phyloP scores from a whole-genome alignment of 2,797 vertebrate genomes.

The Oreochromis grahami region DNA sequence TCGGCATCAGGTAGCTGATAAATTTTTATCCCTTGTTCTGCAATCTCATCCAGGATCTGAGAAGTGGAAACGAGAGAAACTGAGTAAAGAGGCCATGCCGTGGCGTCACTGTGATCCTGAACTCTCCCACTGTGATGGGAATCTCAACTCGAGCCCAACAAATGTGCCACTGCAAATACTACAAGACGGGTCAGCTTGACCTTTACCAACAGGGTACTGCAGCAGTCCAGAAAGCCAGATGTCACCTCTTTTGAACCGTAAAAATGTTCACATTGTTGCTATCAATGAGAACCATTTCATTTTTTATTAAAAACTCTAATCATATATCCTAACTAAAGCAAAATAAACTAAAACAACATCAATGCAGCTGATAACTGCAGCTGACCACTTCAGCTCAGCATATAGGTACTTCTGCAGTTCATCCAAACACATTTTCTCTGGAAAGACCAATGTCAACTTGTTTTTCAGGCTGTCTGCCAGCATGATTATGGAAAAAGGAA shows the following conservation, averaged over 20 bases:
- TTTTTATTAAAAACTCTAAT: background rate
- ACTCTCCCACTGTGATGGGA: background rate
- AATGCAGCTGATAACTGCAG: background rate
- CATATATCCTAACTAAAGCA: background rate
- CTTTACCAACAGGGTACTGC: background rate
- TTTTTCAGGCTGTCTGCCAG: background rate
- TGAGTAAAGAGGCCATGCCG: background rate
- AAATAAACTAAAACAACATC: background rate
- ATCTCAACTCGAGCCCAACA: background rate
- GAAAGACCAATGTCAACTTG: background rate
- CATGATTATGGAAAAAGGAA: background rate
- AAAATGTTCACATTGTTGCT: background rate
- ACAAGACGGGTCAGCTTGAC: background rate
- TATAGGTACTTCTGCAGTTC: background rate
- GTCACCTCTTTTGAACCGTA: background rate
- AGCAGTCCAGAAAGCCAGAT: background rate
- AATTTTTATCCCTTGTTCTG: constrained; percentile 87
- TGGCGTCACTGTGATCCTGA: background rate
- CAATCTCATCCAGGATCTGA: constrained; percentile 91
- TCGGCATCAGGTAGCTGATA: constrained; percentile 94
- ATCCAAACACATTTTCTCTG: background rate
- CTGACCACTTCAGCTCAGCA: background rate
- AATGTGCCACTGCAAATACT: background rate
- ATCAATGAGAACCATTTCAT: background rate
- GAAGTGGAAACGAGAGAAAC: background rate